Base-by-base conservation (phyloP, 1,140 invertebrate genomes). In the Drosophila takahashii region DNA sequence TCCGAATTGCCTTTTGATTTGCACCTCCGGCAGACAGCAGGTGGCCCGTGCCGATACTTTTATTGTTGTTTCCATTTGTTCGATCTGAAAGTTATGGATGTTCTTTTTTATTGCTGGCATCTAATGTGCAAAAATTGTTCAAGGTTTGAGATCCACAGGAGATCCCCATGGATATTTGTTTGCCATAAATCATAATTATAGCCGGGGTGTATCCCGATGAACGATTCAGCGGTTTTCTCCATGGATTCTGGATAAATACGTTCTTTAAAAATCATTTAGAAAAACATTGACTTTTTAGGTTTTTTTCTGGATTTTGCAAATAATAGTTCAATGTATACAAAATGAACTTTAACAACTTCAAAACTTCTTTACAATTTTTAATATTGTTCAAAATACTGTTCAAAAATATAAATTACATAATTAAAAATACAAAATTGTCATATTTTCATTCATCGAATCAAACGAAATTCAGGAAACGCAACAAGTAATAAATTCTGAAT, bases 1-100 rank as follows among this genome's bases (percentile, higher is more conserved):
- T 48, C 36, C 18, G 18, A 76, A 79, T 79, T 41, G 50, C 32
- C 42, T 34, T 72, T 77, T 66, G 64, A 75, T 78, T 79, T 78
- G 59, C 66, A 48, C 32, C 41, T 76, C 48, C n/a, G n/a, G n/a
- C 32, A 11, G 44, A 11, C 77, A 70, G 80, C 72, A 85, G 72
- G 81, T 77, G 77, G 67, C 51, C 53, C 45, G 10, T 75, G 41
- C 11, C 48, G 44, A 74, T 74, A 52, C 36, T 34, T 41, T 57
- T 67, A 74, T 62, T 36, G 32, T 34, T 56, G 44, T 56, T 52
- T 42, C 50, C 27, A 54, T 69, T 69, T 27, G 29, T n/a, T 26
- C 13, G 29, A 64, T 27, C 58, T 10, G 4, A 29, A 27, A 37
- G 13, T 22, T 37, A 65, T 65, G 13, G 29, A 47, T 37, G 41